phyloP scores from a whole-genome alignment of 2,797 vertebrate genomes.

The Semotilus atromaculatus region DNA sequence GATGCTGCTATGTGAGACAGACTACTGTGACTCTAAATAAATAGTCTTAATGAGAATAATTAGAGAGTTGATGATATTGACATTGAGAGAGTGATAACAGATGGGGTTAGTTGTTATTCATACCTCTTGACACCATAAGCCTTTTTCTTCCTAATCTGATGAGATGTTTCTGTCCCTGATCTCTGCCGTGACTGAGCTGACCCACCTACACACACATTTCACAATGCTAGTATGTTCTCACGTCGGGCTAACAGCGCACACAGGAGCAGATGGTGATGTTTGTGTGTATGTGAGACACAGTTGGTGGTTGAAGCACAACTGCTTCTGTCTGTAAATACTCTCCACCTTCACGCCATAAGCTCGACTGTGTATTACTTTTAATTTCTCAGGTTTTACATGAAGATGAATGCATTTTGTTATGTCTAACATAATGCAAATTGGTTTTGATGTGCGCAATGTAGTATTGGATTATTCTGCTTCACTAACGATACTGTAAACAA shows the following conservation, averaged over 20 bases:
- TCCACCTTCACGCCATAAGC: slow-evolving; percentile 31
- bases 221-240: slow-evolving; percentile 44
- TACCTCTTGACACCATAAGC: slow-evolving; percentile 50
- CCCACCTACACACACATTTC: slow-evolving; percentile 51
- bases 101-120: slow-evolving; percentile 59
- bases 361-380: background rate
- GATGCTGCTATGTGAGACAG: slow-evolving; percentile 30
- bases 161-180: slow-evolving; percentile 59
- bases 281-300: slow-evolving; percentile 43
- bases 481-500: background rate
- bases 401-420: background rate
- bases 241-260: slow-evolving; percentile 33
- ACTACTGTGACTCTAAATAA: slow-evolving; percentile 45
- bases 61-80: slow-evolving; percentile 61
- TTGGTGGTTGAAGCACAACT: slow-evolving; percentile 51
- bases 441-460: background rate
- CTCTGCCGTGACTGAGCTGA: slow-evolving; percentile 56
- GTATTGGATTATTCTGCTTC: background rate
- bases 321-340: slow-evolving; percentile 43
- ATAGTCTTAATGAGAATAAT: slow-evolving; percentile 62
- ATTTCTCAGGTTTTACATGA: background rate
- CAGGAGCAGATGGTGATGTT: slow-evolving; percentile 77
- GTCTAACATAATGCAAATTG: background rate
- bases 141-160: slow-evolving; percentile 45
- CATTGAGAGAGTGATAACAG: slow-evolving; percentile 59